Evolutionary conservation across 2,797 vertebrate genomes (phyloP).

Genomic region (Onychomys arenicola): DNA sequence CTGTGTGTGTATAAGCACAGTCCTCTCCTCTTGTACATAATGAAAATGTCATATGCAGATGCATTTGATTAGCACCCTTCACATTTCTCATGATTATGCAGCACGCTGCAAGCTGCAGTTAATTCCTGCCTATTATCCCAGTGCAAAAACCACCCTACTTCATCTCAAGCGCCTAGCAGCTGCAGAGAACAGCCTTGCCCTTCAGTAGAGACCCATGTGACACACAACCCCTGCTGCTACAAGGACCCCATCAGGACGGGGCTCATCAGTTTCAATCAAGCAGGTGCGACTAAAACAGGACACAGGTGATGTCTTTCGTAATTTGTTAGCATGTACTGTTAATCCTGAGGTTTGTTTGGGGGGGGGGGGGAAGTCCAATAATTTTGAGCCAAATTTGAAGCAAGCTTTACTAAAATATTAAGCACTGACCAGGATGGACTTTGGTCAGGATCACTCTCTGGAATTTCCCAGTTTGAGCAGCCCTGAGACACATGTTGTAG

Average conservation of each 20-base stretch:
- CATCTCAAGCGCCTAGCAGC: constrained; percentile 63
- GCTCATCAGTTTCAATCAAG: neutral
- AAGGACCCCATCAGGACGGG: constrained; percentile 3
- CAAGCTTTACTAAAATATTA: neutral
- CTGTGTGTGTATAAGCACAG: neutral
- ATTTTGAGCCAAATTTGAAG: neutral
- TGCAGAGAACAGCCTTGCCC: neutral
- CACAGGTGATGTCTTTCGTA: neutral
- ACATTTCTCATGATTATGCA: constrained; percentile 56
- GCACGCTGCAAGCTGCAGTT: constrained; percentile 64
- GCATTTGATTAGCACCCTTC: constrained; percentile 51
- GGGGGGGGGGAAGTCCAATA: neutral
- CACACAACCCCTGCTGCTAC: neutral
- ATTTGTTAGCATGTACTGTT: neutral
- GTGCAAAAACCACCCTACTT: constrained; percentile 60
- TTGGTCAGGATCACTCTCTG: neutral
- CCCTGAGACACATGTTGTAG: neutral
- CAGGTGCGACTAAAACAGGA: neutral
- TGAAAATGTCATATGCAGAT: constrained; percentile 63
- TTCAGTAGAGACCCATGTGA: neutral
- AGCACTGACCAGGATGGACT: neutral
- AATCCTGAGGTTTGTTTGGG: neutral
- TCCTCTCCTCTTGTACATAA: neutral
- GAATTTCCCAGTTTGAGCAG: neutral
- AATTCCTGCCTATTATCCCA: constrained; percentile 55